Conservation (phyloP, 2,797 vertebrate genomes). For the Periophthalmus magnuspinnatus region DNA sequence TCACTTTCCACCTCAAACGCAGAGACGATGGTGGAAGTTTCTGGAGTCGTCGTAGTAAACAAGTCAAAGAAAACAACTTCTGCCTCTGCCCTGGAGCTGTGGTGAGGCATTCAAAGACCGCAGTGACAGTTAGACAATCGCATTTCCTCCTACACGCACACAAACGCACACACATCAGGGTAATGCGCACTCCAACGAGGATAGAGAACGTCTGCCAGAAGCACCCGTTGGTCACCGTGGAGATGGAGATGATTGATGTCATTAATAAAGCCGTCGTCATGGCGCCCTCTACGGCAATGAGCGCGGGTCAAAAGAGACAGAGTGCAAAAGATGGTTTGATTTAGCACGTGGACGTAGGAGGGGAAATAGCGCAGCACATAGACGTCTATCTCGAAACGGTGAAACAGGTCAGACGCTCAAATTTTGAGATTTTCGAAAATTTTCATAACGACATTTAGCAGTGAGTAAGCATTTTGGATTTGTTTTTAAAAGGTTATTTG, state of each 20-base stretch:
- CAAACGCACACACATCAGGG: constrained; percentile 34
- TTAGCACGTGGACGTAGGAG: neutral
- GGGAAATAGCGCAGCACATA: too few species aligned
- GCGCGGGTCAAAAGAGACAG: constrained; percentile 52
- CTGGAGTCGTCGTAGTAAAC: constrained; percentile 45
- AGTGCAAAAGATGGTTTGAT: neutral
- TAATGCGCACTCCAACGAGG: constrained; percentile 59
- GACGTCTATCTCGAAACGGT: too few species aligned
- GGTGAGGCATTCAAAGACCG: constrained; percentile 29
- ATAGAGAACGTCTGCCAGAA: constrained; percentile 66
- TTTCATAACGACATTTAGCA: too few species aligned
- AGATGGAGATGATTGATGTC: constrained; percentile 79
- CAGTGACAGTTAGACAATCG: constrained; percentile 54
- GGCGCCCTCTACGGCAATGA: constrained; percentile 60
- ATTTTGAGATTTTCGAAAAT: too few species aligned
- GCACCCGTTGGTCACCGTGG: constrained; percentile 67
- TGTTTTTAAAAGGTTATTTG: too few species aligned
- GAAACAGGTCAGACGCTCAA: too few species aligned
- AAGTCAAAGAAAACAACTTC: constrained; percentile 52
- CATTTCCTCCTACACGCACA: constrained; percentile 40
- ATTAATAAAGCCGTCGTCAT: constrained; percentile 81
- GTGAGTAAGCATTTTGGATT: too few species aligned
- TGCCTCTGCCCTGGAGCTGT: constrained; percentile 23
- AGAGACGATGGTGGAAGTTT: constrained; percentile 46
- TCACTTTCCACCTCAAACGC: constrained; percentile 29